Base-by-base conservation (phyloP, 2,888 invertebrate genomes). In the Autographa gamma region DNA sequence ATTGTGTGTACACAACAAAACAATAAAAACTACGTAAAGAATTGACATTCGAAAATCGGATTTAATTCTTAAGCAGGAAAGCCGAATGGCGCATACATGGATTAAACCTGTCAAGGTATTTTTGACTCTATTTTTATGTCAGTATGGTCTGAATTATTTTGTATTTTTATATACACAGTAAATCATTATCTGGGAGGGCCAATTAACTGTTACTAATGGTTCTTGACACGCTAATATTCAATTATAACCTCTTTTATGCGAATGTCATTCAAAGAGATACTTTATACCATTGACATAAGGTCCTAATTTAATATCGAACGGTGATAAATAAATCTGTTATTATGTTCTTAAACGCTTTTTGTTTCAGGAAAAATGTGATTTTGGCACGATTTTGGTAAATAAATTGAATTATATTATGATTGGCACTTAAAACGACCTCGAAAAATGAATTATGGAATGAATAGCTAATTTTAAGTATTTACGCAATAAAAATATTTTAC, bases 171-270 rank as follows among this genome's bases (percentile, higher is more conserved):
- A 66, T 68, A 69, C 64, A 66, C 76, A 66, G 77, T 83, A 85
- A 85, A 85, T 86, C 82, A 85, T 82, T 84, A 81, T 77, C 76
- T 69, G 79, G 66, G 72, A 69, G 56, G 66, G 58, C 75, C 84
- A 84, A 84, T 83, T 82, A 84, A 82, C 80, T 84, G 83, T 84
- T 81, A 84, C 85, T 87, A 90, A 90, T 89, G 90, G 87, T 85
- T 79, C 83, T 71, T 71, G 82, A 85, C 91, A 91, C 90, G 91
- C 89, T 75, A 90, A 87, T 82, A 87, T 89, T 89, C 90, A 90
- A 91, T 90, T 90, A 88, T 83, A 88, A 80, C 69, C 72, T 75
- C 63, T 80, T 80, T 83, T 73, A 72, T 72, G 70, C 76, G 68
- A 67, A 64, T 63, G 64, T 61, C 61, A 76, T 60, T 54, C 59